Evolutionary conservation across 2,797 vertebrate genomes (phyloP).

Genomic region (Sebastes hubbsi): DNA sequence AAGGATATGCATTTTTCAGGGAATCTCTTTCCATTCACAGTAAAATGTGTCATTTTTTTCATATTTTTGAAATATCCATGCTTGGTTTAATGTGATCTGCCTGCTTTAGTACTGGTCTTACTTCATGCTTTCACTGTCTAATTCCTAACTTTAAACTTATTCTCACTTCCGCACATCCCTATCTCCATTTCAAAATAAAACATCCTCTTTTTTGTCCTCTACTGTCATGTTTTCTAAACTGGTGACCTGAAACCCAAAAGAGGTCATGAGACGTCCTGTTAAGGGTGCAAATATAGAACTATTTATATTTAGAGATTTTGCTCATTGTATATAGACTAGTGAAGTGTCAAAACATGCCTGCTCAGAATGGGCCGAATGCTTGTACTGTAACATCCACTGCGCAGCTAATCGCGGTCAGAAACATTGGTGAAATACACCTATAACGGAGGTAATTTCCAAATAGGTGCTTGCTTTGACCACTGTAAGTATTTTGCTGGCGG

Average conservation of each 20-base stretch:
- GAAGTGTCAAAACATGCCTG: not conserved
- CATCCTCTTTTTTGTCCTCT: not conserved
- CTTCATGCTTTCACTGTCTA: not conserved
- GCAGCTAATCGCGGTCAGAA: too few relatives aligned
- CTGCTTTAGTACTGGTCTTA: not conserved
- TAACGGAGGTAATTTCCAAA: too few relatives aligned
- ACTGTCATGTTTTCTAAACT: not conserved
- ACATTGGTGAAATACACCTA: too few relatives aligned
- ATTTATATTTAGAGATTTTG: not conserved
- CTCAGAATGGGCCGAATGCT: too few relatives aligned
- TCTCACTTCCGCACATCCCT: not conserved
- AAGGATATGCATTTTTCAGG: conserved; percentile 21
- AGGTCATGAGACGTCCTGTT: not conserved
- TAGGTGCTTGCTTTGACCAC: too few relatives aligned
- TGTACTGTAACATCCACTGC: too few relatives aligned
- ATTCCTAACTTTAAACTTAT: not conserved
- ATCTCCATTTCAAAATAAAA: conserved; percentile 4
- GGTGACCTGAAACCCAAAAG: not conserved
- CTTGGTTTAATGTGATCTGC: conserved; percentile 10
- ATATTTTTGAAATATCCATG: not conserved
- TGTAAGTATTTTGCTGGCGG: too few relatives aligned
- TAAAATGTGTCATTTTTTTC: not conserved
- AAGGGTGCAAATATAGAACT: not conserved
- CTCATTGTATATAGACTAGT: not conserved
- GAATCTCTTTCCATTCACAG: conserved; percentile 37